These are phyloP conservation scores for Pyrgus malvae DNA, from an alignment of 2,888 invertebrate genomes.

Conservation along the genomic window DNA sequence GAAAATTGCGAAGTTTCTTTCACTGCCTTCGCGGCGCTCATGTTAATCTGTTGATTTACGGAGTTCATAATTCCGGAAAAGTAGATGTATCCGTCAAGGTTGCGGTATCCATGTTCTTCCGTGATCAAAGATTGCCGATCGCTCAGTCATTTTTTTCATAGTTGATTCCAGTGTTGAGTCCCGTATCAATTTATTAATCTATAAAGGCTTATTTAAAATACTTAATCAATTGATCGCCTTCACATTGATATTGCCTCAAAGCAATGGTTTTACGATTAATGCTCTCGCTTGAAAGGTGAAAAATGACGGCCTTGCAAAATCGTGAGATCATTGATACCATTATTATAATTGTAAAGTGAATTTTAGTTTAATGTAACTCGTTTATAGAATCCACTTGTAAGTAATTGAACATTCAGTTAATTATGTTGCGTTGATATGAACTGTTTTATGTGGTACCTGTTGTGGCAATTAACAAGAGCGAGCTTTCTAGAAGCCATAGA, in stretches of 20 bases:
- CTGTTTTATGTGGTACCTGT: not conserved
- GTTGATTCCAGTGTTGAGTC: constrained; percentile 46
- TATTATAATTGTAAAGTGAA: constrained; percentile 31
- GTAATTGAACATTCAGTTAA: constrained; percentile 34
- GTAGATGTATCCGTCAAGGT: too few species aligned
- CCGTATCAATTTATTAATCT: constrained; percentile 53
- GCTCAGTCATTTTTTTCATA: constrained; percentile 33
- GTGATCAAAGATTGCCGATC: too few species aligned
- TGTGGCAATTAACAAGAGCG: not conserved
- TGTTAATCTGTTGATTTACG: too few species aligned
- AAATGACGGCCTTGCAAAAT: constrained; percentile 33
- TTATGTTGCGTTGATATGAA: constrained; percentile 8
- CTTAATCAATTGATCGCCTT: constrained; percentile 26
- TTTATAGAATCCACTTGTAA: constrained; percentile 31
- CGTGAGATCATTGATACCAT: constrained; percentile 32
- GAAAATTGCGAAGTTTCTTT: too few species aligned
- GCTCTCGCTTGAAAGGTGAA: constrained; percentile 32
- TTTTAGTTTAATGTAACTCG: constrained; percentile 26
- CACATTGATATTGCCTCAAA: constrained; percentile 27
- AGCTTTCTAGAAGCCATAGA: constrained; percentile 16
- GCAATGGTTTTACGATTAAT: constrained; percentile 29
- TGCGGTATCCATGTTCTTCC: too few species aligned
- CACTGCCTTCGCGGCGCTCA: too few species aligned
- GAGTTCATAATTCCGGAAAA: too few species aligned
- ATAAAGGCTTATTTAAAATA: constrained; percentile 16